These are phyloP conservation scores for Aphelocoma californica DNA, from an alignment of 2,797 vertebrate species.

Conservation along the genomic window DNA sequence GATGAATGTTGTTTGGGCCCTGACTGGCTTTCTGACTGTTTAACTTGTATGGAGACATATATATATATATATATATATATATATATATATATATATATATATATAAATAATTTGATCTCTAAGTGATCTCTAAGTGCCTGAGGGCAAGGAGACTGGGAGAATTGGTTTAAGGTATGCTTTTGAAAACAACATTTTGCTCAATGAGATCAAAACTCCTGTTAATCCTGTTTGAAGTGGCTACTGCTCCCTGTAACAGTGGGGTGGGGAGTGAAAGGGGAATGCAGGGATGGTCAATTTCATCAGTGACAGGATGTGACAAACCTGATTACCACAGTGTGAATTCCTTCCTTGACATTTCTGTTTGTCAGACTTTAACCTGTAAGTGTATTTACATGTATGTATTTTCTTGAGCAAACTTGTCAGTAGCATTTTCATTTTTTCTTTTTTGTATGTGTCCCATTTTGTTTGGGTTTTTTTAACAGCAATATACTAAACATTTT, in stretches of 20 bases:
- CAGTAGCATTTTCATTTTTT: not conserved
- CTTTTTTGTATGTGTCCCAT: not conserved
- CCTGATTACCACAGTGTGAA: not conserved
- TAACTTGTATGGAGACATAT: not conserved
- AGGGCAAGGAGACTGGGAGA: not conserved
- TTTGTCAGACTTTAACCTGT: not conserved
- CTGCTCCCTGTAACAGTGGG: accelerated
- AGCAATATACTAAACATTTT: not conserved
- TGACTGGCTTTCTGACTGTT: not conserved
- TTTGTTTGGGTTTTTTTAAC: not conserved
- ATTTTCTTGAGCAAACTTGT: not conserved
- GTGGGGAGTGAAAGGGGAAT: accelerated
- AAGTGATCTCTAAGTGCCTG: not conserved
- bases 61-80: not conserved
- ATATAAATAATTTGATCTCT: not conserved
- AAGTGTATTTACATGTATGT: not conserved
- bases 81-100: not conserved
- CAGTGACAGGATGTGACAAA: not conserved
- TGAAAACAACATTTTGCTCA: not conserved
- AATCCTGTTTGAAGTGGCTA: not conserved
- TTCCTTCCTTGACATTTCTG: not conserved
- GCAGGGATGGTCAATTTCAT: not conserved
- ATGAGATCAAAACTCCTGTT: not conserved
- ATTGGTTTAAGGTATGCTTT: not conserved
- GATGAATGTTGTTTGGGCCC: not conserved